A percentile compares a stretch with the other conserved stretches of the same genome.
Evolutionary conservation across 2,888 invertebrate genomes (phyloP).

Genomic region (Zele albiditarsus): DNA sequence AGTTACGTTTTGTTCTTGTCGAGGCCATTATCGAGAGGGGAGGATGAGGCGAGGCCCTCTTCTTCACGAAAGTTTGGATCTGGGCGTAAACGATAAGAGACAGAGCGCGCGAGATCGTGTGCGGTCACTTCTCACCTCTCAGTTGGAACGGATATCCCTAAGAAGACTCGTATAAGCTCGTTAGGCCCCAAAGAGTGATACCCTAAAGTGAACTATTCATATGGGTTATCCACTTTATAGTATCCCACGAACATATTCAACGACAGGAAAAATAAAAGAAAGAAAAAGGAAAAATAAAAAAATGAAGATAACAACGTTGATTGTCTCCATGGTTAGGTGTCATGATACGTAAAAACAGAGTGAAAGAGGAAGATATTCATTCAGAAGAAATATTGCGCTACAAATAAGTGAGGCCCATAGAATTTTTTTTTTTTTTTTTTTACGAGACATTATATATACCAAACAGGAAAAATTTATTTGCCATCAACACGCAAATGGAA

Average conservation of each 20-base stretch:
- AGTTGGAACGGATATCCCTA: conserved; percentile 5
- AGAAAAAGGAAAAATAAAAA: background rate
- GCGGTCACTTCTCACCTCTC: conserved; percentile 41
- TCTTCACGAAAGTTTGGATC: conserved; percentile 43
- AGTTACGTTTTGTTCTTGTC: conserved; percentile 63
- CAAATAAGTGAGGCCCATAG: conserved; percentile 16
- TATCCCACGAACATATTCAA: conserved; percentile 11
- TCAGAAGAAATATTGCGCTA: conserved; percentile 1
- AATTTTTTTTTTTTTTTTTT: no score
- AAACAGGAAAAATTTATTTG: conserved; percentile 14
- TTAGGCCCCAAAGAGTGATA: conserved; percentile 31
- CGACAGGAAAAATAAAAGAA: background rate
- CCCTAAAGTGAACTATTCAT: conserved; percentile 27
- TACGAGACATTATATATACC: background rate
- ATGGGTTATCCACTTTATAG: conserved; percentile 23
- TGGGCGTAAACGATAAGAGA: conserved; percentile 32
- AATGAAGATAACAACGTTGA: conserved; percentile 10
- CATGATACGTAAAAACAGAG: conserved; percentile 5
- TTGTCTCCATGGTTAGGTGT: conserved; percentile 10
- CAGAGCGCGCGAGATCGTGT: conserved; percentile 37
- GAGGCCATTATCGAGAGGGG: conserved; percentile 30
- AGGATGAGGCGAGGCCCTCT: conserved; percentile 23
- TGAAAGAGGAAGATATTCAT: conserved; percentile 11
- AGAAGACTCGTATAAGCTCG: conserved; percentile 27
- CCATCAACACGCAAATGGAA: conserved; percentile 25